These are phyloP conservation scores for Crenichthys baileyi DNA, from an alignment of 2,797 vertebrate genomes.

Conservation along the genomic window DNA sequence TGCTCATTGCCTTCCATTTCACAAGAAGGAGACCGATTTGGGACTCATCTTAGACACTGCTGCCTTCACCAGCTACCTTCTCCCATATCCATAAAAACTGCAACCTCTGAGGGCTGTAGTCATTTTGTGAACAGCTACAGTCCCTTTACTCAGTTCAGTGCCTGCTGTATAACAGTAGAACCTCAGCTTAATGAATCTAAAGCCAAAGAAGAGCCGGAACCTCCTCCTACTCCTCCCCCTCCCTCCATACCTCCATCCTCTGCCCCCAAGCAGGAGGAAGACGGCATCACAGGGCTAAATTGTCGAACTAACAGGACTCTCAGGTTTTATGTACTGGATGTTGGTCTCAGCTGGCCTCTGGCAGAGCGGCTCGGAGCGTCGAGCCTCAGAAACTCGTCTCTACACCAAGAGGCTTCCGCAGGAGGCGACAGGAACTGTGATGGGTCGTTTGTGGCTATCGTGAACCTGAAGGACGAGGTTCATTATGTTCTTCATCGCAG, in stretches of 20 bases:
- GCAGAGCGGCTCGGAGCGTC: slow-evolving; percentile 89
- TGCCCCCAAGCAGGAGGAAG: slow-evolving; percentile 35
- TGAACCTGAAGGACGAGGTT: slow-evolving; percentile 91
- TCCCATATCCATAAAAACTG: slow-evolving; percentile 1
- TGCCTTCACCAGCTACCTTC: slow-evolving; percentile 49
- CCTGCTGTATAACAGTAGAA: slow-evolving; percentile 88
- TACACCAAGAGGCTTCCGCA: background rate
- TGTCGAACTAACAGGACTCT: slow-evolving; percentile 97
- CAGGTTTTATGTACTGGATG: slow-evolving; percentile 93
- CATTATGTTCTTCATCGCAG: slow-evolving; percentile 90
- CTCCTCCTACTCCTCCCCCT: slow-evolving; percentile 10
- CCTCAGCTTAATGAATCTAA: slow-evolving; percentile 72
- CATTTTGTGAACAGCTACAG: slow-evolving; percentile 86
- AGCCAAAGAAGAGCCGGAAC: slow-evolving; percentile 51
- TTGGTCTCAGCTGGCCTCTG: slow-evolving; percentile 90
- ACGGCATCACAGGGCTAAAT: slow-evolving; percentile 85
- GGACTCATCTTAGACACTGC: slow-evolving; percentile 81
- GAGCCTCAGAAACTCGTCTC: slow-evolving; percentile 43
- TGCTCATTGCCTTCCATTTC: slow-evolving; percentile 78
- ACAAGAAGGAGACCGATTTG: slow-evolving; percentile 79
- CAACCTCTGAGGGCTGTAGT: slow-evolving; percentile 79
- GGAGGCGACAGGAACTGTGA: slow-evolving; percentile 6
- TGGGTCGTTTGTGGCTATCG: slow-evolving; percentile 87
- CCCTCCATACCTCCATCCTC: slow-evolving; percentile 11
- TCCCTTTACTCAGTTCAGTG: slow-evolving; percentile 88